Conservation (phyloP, 2,113 vertebrate genomes). For the Crotalus viridis region DNA sequence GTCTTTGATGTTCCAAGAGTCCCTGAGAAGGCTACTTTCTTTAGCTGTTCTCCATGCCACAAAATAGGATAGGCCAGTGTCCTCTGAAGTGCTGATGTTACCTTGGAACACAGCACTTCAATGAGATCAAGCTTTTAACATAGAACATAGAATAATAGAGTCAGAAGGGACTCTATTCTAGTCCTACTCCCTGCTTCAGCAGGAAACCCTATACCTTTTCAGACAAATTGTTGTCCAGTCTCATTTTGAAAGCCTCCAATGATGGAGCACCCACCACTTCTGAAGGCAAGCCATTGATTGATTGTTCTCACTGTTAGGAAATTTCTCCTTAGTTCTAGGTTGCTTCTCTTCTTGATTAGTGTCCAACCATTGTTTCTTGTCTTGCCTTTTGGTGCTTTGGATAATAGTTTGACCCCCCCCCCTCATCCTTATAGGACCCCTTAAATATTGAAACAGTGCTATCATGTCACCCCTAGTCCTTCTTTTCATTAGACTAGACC, state of each 20-base stretch:
- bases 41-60: slow-evolving; percentile 46
- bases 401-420: too few species aligned
- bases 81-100: too few species aligned
- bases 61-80: slow-evolving; percentile 5
- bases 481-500: not conserved
- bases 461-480: too few species aligned
- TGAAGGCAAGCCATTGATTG: not conserved
- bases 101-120: slow-evolving; percentile 30
- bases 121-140: not conserved
- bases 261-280: not conserved
- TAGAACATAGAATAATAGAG: not conserved
- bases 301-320: not conserved
- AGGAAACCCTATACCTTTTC: too few species aligned
- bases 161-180: not conserved
- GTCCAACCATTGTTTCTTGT: not conserved
- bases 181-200: too few species aligned
- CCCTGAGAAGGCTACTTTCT: slow-evolving; percentile 39
- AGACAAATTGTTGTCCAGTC: too few species aligned
- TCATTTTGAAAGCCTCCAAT: too few species aligned
- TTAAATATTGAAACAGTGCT: too few species aligned
- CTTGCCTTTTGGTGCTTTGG: not conserved
- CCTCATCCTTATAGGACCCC: too few species aligned
- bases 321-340: not conserved
- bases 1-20: slow-evolving; percentile 55
- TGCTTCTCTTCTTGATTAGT: not conserved